These are phyloP conservation scores for Colletes collaris DNA, from an alignment of 2,888 invertebrate genomes.

Conservation along the genomic window DNA sequence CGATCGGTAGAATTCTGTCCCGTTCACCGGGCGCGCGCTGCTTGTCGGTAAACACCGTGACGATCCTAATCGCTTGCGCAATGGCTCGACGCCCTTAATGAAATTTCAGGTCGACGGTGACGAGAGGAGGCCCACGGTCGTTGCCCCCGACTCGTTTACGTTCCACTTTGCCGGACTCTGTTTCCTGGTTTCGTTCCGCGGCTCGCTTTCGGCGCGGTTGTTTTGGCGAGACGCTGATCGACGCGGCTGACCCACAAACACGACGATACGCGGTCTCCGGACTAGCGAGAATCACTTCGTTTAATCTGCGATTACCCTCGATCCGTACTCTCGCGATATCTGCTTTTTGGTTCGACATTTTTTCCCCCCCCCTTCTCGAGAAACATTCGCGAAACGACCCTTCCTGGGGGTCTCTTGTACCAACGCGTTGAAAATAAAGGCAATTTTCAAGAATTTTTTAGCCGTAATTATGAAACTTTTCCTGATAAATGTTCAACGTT, in stretches of 20 bases:
- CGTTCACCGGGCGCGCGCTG: constrained; percentile 12
- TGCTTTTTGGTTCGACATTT: too few species aligned
- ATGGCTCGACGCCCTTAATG: constrained; percentile 71
- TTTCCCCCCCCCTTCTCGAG: neutral
- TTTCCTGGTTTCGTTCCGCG: constrained; percentile 49
- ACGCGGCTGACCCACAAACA: constrained; percentile 42
- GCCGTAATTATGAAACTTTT: too few species aligned
- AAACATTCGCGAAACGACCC: too few species aligned
- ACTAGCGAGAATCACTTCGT: neutral
- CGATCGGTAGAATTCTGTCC: constrained; percentile 20
- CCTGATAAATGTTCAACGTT: too few species aligned
- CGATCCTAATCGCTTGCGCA: constrained; percentile 61
- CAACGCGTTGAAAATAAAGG: too few species aligned
- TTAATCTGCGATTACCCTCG: constrained; percentile 19
- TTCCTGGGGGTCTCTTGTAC: too few species aligned
- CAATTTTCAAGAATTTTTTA: too few species aligned
- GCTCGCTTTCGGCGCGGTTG: constrained; percentile 32
- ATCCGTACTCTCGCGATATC: too few species aligned
- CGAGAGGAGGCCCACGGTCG: constrained; percentile 62
- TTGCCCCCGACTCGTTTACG: constrained; percentile 73
- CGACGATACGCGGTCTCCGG: neutral
- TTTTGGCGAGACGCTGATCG: constrained; percentile 41
- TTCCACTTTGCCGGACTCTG: constrained; percentile 42
- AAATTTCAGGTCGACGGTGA: constrained; percentile 71
- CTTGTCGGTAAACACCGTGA: constrained; percentile 47